A percentile compares a stretch with the other conserved stretches of the same genome.
phyloP scores from a whole-genome alignment of 2,113 vertebrate species.

The Engystomops pustulosus region DNA sequence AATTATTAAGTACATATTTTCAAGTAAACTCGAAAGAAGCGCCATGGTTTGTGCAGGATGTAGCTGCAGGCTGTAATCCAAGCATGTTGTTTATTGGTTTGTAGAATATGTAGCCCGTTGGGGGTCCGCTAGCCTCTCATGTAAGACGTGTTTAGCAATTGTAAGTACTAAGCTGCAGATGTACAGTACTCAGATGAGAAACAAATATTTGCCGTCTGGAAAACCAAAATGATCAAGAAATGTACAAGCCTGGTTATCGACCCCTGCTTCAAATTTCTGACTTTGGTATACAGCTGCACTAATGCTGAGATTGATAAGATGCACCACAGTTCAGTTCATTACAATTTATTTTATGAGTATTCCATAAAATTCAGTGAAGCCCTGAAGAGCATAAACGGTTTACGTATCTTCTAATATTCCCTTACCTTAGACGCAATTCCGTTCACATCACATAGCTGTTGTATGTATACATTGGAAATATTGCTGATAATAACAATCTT shows the following conservation, averaged over 20 bases:
- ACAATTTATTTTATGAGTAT: too few relatives aligned
- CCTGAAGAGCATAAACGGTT: too few relatives aligned
- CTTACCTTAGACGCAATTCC: too few relatives aligned
- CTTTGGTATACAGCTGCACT: too few relatives aligned
- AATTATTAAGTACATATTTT: constrained; percentile 28
- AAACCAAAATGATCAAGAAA: neutral
- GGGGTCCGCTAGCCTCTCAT: neutral
- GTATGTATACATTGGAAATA: too few relatives aligned
- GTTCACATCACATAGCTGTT: too few relatives aligned
- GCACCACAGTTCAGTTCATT: too few relatives aligned
- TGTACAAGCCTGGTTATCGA: neutral
- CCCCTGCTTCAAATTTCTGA: too few relatives aligned
- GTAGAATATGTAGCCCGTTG: neutral
- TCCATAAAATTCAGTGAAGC: too few relatives aligned
- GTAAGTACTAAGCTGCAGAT: neutral
- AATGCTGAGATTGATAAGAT: too few relatives aligned
- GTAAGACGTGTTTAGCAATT: neutral
- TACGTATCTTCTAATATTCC: too few relatives aligned
- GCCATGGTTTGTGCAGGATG: neutral
- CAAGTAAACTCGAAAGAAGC: neutral
- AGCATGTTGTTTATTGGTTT: constrained; percentile 24
- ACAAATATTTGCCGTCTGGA: neutral
- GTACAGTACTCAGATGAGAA: neutral
- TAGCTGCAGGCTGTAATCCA: constrained; percentile 13
- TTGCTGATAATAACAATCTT: too few relatives aligned